Percentiles rank a stretch among this genome's conserved stretches.
These are phyloP conservation scores for Panthera leo DNA, from an alignment of 2,113 vertebrate species.

Conservation along the genomic window DNA sequence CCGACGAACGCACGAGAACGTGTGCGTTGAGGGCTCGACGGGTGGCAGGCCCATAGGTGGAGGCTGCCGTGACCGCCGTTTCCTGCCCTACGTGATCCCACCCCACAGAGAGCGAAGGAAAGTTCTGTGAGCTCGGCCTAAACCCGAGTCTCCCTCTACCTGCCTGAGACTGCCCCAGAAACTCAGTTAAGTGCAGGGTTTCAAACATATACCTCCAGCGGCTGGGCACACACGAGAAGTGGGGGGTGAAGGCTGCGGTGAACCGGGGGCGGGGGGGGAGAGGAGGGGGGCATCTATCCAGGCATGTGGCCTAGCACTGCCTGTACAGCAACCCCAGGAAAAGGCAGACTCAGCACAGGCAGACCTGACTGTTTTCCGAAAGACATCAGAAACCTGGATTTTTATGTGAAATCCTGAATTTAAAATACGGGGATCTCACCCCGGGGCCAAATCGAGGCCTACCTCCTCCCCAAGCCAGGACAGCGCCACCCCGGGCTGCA, in stretches of 20 bases:
- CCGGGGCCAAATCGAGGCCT: not conserved
- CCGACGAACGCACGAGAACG: not conserved
- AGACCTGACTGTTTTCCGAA: fast-evolving
- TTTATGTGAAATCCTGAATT: not conserved
- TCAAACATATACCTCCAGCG: not conserved
- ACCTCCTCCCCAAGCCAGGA: fast-evolving
- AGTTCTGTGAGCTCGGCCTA: not conserved
- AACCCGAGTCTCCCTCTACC: not conserved
- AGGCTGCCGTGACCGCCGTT: not conserved
- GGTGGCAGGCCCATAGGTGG: not conserved
- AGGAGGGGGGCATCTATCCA: fast-evolving
- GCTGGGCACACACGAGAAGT: not conserved
- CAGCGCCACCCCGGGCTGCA: fast-evolving
- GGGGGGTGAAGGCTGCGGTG: not conserved
- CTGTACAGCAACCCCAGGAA: not conserved
- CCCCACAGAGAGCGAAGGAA: not conserved
- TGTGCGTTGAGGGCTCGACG: fast-evolving
- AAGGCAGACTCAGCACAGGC: not conserved
- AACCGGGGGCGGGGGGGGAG: not conserved
- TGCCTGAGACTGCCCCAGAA: not conserved
- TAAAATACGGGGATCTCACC: not conserved
- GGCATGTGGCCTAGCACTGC: fast-evolving
- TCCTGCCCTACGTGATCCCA: not conserved
- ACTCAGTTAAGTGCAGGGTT: not conserved
- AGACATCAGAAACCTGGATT: not conserved